Percentiles rank a stretch among this genome's conserved stretches.
phyloP scores from a whole-genome alignment of 2,797 vertebrate species.

The Nothura maculosa region DNA sequence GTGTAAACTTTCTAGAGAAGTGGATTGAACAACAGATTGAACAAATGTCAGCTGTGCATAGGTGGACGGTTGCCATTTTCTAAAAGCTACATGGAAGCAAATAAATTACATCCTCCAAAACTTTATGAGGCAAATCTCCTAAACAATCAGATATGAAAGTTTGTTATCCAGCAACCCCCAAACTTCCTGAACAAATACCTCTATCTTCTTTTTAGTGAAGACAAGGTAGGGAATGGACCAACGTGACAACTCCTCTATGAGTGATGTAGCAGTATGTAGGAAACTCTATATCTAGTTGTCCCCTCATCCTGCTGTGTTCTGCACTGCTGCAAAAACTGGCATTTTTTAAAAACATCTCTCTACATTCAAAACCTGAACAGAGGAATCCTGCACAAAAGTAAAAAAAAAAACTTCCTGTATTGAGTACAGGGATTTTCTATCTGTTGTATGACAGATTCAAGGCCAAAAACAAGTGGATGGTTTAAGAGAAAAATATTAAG shows the following conservation, averaged over 20 bases:
- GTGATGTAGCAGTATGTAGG: background rate
- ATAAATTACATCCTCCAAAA: background rate
- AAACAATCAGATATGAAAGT: background rate
- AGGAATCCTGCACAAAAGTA: background rate
- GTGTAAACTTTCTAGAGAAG: background rate
- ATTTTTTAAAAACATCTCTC: background rate
- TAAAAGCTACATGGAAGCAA: background rate
- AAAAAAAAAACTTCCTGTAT: background rate
- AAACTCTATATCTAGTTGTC: background rate
- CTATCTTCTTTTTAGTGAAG: background rate
- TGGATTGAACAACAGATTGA: background rate
- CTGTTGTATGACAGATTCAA: background rate
- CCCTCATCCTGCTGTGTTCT: background rate
- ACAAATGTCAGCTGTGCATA: background rate
- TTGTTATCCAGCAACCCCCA: background rate
- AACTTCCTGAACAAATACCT: background rate
- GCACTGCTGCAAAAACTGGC: background rate
- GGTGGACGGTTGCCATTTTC: background rate
- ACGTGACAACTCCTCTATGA: background rate
- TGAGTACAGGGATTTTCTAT: background rate
- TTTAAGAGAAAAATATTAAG: background rate
- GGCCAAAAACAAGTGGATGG: background rate
- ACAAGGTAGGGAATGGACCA: background rate
- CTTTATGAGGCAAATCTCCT: background rate
- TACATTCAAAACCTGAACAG: background rate